Percentiles rank a stretch among this genome's conserved stretches.
phyloP scores from a whole-genome alignment of 2,888 invertebrate genomes.

The Acrocyrtus sp. region DNA sequence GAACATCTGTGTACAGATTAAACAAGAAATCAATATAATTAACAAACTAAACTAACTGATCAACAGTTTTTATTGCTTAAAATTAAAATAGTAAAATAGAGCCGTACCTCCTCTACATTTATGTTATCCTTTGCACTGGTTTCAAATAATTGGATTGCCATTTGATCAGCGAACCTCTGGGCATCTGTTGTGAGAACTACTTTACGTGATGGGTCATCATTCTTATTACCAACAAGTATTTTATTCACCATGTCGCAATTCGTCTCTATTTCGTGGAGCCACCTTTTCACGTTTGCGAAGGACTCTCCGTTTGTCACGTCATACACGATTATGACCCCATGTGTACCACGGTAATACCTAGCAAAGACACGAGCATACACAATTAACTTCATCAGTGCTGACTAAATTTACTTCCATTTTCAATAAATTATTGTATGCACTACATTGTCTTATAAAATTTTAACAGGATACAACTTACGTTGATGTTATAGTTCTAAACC shows the following conservation, averaged over 20 bases:
- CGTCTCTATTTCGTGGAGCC: slow-evolving; percentile 99
- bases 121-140: slow-evolving; percentile 99
- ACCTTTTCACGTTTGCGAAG: slow-evolving; percentile 98
- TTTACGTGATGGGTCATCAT: slow-evolving; percentile 93
- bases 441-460: no score
- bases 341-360: slow-evolving; percentile 96
- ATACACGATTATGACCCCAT: slow-evolving; percentile 99
- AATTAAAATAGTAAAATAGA: slow-evolving; percentile 48
- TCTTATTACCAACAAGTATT: slow-evolving; percentile 98
- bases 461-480: slow-evolving; percentile 72
- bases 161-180: slow-evolving; percentile 95
- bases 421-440: slow-evolving; percentile 7
- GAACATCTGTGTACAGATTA: no score
- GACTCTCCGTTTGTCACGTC: slow-evolving; percentile 99
- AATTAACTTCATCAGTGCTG: no score
- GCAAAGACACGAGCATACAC: slow-evolving; percentile 51
- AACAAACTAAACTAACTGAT: neutral
- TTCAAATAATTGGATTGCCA: slow-evolving; percentile 97
- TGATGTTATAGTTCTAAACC: slow-evolving; percentile 98
- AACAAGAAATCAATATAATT: slow-evolving; percentile 56
- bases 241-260: slow-evolving; percentile 99
- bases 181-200: slow-evolving; percentile 98
- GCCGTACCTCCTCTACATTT: slow-evolving; percentile 99
- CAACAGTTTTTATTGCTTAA: neutral
- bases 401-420: slow-evolving; percentile 33